Percentiles rank a stretch among this genome's conserved stretches.
Evolutionary conservation across 2,113 vertebrate genomes (phyloP).

Genomic region (Potamarius usumacintae): DNA sequence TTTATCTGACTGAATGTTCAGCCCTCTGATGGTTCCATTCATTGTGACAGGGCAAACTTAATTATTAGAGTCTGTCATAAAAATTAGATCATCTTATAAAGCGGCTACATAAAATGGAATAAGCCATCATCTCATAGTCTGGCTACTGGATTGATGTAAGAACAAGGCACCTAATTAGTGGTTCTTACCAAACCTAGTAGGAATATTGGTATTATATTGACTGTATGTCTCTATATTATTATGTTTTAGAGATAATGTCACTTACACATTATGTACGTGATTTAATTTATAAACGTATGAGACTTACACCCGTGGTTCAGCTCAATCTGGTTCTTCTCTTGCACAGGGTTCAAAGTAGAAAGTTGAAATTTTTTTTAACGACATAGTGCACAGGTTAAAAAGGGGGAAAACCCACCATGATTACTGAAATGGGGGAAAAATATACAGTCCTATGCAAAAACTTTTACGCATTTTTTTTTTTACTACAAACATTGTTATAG

Average conservation of each 20-base stretch:
- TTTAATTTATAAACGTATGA: neutral
- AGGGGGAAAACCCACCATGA: neutral
- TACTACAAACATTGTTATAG: too few relatives aligned
- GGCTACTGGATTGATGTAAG: neutral
- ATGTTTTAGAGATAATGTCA: neutral
- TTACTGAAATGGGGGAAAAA: neutral
- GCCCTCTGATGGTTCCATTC: neutral
- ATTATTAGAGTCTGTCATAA: neutral
- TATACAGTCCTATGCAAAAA: too few relatives aligned
- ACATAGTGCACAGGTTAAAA: too few relatives aligned
- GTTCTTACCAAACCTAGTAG: neutral
- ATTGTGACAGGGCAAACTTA: neutral
- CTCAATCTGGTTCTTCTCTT: neutral
- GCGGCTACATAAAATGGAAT: neutral
- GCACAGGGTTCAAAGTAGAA: too few relatives aligned
- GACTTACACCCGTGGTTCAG: neutral
- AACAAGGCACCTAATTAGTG: neutral
- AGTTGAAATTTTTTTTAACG: too few relatives aligned
- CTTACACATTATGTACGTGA: neutral
- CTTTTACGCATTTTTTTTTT: too few relatives aligned
- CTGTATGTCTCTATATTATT: neutral
- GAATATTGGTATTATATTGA: neutral
- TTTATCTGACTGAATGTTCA: neutral
- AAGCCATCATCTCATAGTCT: neutral
- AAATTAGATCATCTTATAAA: slow-evolving; percentile 4